phyloP scores from a whole-genome alignment of 1,140 invertebrate species.

The Penaeus vannamei region DNA sequence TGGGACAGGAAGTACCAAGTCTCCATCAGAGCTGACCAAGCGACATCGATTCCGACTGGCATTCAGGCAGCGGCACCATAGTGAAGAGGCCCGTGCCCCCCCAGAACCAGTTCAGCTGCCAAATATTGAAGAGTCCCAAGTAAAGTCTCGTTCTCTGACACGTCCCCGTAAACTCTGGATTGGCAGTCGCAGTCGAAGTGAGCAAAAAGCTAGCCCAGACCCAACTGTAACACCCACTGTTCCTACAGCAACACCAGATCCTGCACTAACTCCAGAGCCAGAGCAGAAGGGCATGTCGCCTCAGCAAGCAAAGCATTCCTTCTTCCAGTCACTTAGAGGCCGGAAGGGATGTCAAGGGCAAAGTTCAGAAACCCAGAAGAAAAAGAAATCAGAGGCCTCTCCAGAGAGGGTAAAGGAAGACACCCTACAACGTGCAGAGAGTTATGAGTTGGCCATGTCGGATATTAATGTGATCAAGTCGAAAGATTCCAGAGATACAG shows the following conservation, averaged over 20 bases:
- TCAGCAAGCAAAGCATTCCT: not conserved
- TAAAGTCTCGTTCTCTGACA: conserved; percentile 42
- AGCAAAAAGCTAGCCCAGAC: conserved; percentile 45
- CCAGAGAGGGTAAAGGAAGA: conserved; percentile 6
- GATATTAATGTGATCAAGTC: not conserved
- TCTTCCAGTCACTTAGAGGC: not conserved
- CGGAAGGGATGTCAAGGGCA: conserved; percentile 9
- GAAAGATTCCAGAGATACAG: not conserved
- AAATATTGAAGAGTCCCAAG: conserved; percentile 27
- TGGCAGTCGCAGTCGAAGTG: conserved; percentile 54
- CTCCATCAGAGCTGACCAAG: conserved; percentile 13
- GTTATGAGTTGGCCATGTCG: conserved; percentile 54
- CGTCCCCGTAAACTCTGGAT: conserved; percentile 55
- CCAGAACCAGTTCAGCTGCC: not conserved
- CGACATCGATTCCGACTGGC: conserved; percentile 22
- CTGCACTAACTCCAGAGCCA: not conserved
- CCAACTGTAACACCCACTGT: not conserved
- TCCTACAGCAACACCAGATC: not conserved
- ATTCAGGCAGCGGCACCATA: conserved; percentile 41
- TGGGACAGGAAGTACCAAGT: not conserved
- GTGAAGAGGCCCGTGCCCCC: conserved; percentile 28
- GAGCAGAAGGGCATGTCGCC: not conserved
- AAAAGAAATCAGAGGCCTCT: not conserved
- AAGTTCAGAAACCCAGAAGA: conserved; percentile 24
- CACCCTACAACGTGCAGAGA: conserved; percentile 37